Evolutionary conservation across 2,113 vertebrate genomes (phyloP).

Genomic region (Brienomyrus brachyistius): DNA sequence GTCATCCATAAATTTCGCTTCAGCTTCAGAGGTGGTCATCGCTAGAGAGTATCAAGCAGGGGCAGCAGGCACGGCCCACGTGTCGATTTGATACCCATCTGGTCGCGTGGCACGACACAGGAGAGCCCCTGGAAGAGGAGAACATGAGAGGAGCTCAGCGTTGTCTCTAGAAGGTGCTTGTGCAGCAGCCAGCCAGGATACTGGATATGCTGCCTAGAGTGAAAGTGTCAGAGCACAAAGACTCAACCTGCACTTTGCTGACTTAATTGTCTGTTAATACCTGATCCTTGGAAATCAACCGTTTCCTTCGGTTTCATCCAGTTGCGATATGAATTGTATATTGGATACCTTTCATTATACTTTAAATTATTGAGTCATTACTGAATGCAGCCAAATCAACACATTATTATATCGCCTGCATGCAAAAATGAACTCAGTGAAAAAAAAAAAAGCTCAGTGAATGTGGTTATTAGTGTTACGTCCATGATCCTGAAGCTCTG

Average conservation of each 20-base stretch:
- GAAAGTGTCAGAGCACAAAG: neutral
- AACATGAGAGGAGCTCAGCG: neutral
- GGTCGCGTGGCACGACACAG: neutral
- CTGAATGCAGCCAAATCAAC: neutral
- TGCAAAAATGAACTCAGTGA: neutral
- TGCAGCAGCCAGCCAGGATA: neutral
- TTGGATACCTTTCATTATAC: neutral
- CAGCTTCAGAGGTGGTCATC: neutral
- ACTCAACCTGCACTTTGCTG: neutral
- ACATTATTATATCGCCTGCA: neutral
- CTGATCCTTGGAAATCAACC: neutral
- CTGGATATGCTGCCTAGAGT: neutral
- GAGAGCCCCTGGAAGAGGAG: neutral
- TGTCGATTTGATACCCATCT: neutral
- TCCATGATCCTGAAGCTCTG: neutral
- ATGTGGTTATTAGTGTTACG: neutral
- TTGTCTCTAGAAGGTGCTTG: neutral
- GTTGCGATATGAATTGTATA: neutral
- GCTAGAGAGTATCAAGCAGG: neutral
- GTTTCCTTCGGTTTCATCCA: neutral
- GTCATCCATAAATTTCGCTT: neutral
- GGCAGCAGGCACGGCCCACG: neutral
- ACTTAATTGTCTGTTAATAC: neutral
- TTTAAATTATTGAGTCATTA: neutral
- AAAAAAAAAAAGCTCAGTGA: neutral